Evolutionary conservation across 35 echinoderm and acorn worm species (phyloP).

Genomic region (Hemicentrotus pulcherrimus): DNA sequence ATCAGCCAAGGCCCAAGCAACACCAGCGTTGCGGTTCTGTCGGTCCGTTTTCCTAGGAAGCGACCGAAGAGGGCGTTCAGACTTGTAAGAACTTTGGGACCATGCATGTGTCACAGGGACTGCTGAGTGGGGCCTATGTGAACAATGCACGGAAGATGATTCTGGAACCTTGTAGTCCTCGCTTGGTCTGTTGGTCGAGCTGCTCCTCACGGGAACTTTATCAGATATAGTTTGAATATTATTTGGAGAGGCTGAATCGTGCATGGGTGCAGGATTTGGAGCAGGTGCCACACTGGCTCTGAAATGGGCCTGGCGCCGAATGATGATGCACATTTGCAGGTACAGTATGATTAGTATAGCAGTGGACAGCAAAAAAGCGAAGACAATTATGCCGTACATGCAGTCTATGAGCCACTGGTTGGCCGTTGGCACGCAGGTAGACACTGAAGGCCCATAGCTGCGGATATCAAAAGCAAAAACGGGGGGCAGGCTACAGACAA

Average conservation of each 20-base stretch:
- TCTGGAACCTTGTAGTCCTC: not conserved
- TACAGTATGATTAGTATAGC: not conserved
- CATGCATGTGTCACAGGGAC: not conserved
- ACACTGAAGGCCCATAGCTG: not conserved
- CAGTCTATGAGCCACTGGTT: not conserved
- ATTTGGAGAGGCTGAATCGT: not conserved
- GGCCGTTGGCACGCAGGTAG: not conserved
- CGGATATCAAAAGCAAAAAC: not conserved
- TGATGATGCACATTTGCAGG: not conserved
- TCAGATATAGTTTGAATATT: not conserved
- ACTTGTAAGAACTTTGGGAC: not conserved
- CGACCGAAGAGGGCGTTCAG: not conserved
- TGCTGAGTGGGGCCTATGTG: not conserved
- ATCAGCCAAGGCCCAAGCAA: not conserved
- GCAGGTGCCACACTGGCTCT: not conserved
- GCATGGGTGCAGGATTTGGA: not conserved
- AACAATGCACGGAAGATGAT: not conserved
- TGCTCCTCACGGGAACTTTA: not conserved
- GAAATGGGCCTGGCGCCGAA: not conserved
- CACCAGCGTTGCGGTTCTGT: not conserved
- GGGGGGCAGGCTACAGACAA: not conserved
- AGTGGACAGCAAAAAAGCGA: not conserved
- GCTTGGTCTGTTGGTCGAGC: not conserved
- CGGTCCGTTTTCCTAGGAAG: not conserved
- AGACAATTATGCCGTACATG: not conserved